Evolutionary conservation across 2,797 vertebrate genomes (phyloP).

Genomic region (Crax fasciolata): DNA sequence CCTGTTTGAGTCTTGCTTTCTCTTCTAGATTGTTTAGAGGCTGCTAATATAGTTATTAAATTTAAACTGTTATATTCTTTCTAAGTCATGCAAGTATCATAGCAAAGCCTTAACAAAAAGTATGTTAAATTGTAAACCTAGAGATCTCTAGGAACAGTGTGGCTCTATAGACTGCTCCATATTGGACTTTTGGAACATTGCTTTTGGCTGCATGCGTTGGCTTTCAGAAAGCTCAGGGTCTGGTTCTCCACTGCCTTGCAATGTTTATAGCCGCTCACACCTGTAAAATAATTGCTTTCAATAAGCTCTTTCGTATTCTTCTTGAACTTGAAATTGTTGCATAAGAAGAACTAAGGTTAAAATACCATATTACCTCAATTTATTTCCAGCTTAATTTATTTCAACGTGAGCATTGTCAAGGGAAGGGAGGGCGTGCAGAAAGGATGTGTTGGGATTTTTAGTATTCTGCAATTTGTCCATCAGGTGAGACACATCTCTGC

Average conservation of each 20-base stretch:
- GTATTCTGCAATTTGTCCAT: neutral
- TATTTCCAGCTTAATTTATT: neutral
- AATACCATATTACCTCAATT: neutral
- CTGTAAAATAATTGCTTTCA: neutral
- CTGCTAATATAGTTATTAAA: conserved; percentile 44
- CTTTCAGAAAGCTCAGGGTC: conserved; percentile 53
- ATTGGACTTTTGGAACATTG: neutral
- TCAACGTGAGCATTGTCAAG: neutral
- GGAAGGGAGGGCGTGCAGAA: neutral
- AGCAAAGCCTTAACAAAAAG: neutral
- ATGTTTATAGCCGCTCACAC: neutral
- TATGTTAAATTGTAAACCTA: conserved; percentile 20
- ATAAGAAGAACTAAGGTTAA: neutral
- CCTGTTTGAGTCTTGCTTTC: conserved; percentile 39
- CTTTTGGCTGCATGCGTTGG: conserved; percentile 61
- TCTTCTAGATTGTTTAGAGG: conserved; percentile 61
- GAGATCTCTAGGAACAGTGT: conserved; percentile 30
- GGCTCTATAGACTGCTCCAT: neutral
- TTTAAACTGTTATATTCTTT: neutral
- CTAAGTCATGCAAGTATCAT: conserved; percentile 16
- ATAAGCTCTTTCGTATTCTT: neutral
- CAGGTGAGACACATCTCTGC: conserved; percentile 13
- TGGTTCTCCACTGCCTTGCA: conserved; percentile 59
- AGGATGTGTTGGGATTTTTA: neutral
- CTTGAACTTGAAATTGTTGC: neutral